Evolutionary conservation across 2,797 vertebrate species (phyloP), one percentile per base, ranked within the genome.

Genomic region (Pogonophryne albipinna): DNA sequence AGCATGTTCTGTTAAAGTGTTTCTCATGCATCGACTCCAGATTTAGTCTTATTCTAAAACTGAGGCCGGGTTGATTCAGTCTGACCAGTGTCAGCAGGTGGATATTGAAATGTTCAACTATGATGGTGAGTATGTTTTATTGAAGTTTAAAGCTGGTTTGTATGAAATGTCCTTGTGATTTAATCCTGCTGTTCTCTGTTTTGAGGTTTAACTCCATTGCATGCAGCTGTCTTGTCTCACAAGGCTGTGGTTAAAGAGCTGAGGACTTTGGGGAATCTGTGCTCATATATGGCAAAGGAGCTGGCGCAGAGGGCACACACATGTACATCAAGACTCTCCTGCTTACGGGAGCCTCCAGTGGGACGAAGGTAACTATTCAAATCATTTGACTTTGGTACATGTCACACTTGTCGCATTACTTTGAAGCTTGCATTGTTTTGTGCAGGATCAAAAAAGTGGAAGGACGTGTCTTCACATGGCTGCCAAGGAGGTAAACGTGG

Each of bases 371-470:
- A 91, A 50, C 3, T 1, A 17, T 50, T 16, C 4, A 19, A 38
- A 38, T 38, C 6, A 38, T 38, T 38, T 38, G 34, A 9, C 23
- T 12, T 27, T 12, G 51, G 13, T 27, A 53, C 23, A 53, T 53
- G 13, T 53, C 8, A 23, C 6, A 7, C 20, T 20, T 38, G n/a
- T 20, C 4, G 57, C 34, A n/a, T 41, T 3, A 44, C 0, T 13
- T 20, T n/a, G 5, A n/a, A 12, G 23, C 45, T 9, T 16, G 4
- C 4, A 3, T 20, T 19, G 47, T 23, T 34, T 45, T 1, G 44
- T 1, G 1, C 79, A 99, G 98, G 98, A 99, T 84, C 94, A 93
- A 15, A 99, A 98, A 92, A 98, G 97, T 75, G 98, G 98, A 47
- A 95, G 95, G 45, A 97, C 95, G 0, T 94, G 95, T 76, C 87